Base-by-base conservation (phyloP, 2,797 vertebrate species). In the Austrolebias charrua region DNA sequence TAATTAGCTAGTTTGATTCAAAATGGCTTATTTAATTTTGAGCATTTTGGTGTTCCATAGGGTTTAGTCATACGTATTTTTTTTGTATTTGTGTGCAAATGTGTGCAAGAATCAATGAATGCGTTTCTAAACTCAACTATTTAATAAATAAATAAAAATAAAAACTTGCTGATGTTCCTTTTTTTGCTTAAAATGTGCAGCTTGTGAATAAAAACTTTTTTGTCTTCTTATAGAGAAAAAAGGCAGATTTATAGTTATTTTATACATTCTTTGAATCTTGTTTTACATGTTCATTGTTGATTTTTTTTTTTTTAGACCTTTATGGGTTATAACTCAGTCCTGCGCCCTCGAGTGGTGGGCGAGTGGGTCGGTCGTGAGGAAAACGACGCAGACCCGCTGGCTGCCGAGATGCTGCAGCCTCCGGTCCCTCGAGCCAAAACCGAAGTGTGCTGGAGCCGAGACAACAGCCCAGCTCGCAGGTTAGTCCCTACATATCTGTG, bases 321-420 rank as follows among this genome's bases (percentile, higher is more conserved):
- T 53, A 78, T 92, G 59, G 88, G 92, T 29, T 98, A 94, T 84
- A 95, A 91, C 80, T 92, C 94, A 0, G 88, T 95, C 69, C 78
- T 98, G 83, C 94, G 94, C 55, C 97, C 97, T 15, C 93, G 95
- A 48, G 96, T 99, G 76, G 94, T 98, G 73, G 97, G 97, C 43
- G 95, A 98, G 82, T 98, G 97, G 97, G 89, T 94, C 38, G 96
- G 97, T 2, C 93, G 97, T 19, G 93, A 94, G 45, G 97, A 99
- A 63, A 93, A 95, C 24, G 97, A 99, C 54, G 92, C 94, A 0
- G 97, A 99, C 78, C 97, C 97, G 0, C 86, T 99, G 43, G 97
- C 97, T 0, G 95, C 96, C 18, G 97, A 98, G 91, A 98, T 99
- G 97, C 87, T 99, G 60, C 95, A 95, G 66, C 95, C 96, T 0